These are phyloP conservation scores for Haemorhous mexicanus DNA, from an alignment of 2,113 vertebrate genomes.

Conservation along the genomic window DNA sequence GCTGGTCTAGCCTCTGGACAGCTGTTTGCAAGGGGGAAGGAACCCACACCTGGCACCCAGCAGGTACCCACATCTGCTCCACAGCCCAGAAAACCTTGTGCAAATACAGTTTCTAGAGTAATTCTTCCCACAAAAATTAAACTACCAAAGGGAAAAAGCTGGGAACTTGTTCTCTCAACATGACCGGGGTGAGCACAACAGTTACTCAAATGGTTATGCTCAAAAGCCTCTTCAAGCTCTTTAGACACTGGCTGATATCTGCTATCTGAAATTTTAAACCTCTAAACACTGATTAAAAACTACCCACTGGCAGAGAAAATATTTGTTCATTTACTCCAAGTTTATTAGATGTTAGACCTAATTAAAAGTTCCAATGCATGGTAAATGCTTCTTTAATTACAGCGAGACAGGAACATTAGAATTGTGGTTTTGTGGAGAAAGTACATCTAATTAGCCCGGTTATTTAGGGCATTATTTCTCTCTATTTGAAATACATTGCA, in stretches of 20 bases:
- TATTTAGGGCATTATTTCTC: constrained; percentile 60
- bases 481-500: constrained; percentile 33
- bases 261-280: constrained; percentile 18
- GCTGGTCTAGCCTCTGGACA: neutral
- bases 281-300: constrained; percentile 42
- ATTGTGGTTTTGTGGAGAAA: constrained; percentile 64
- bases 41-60: neutral
- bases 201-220: neutral
- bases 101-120: neutral
- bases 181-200: accelerated
- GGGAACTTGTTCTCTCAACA: neutral
- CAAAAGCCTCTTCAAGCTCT: neutral
- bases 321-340: constrained; percentile 65
- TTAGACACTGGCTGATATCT: neutral
- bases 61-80: accelerated
- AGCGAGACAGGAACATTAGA: constrained; percentile 59
- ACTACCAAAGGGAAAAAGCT: neutral
- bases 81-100: neutral
- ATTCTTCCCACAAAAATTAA: neutral
- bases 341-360: constrained; percentile 70
- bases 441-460: constrained; percentile 64
- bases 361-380: constrained; percentile 67
- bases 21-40: neutral
- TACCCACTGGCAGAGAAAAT: constrained; percentile 52
- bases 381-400: constrained; percentile 72